phyloP scores from a whole-genome alignment of 2,113 vertebrate genomes.

The Pteropus alecto region DNA sequence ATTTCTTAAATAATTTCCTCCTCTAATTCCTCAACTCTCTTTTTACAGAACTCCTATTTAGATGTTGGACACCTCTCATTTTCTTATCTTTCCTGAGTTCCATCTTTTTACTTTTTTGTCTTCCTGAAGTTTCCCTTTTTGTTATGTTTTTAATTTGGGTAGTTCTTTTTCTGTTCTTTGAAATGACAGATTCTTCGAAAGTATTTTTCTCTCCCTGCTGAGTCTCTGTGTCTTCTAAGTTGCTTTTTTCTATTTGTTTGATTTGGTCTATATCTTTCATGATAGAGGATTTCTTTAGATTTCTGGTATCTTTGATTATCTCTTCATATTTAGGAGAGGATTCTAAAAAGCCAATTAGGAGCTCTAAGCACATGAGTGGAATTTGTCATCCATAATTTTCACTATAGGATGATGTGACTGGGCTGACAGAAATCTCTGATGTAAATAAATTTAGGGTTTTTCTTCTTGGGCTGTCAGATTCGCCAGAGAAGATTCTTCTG shows the following conservation, averaged over 20 bases:
- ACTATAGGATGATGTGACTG: not conserved
- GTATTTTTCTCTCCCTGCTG: not conserved
- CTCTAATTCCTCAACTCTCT: not conserved
- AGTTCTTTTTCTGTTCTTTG: not conserved
- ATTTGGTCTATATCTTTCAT: not conserved
- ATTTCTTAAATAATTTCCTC: not conserved
- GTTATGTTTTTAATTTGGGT: slow-evolving; percentile 7
- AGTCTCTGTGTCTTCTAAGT: not conserved
- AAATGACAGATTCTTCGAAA: slow-evolving; percentile 4
- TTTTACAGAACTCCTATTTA: not conserved
- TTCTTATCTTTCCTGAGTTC: not conserved
- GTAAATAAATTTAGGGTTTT: not conserved
- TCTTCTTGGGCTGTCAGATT: not conserved
- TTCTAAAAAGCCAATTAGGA: not conserved
- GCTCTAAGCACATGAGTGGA: not conserved
- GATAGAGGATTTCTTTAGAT: slow-evolving; percentile 27
- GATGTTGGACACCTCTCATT: not conserved
- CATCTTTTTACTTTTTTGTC: not conserved
- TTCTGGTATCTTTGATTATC: not conserved
- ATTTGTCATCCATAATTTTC: not conserved
- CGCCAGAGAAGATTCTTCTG: not conserved
- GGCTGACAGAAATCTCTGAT: not conserved
- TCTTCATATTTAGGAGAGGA: not conserved
- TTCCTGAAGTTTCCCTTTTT: not conserved
- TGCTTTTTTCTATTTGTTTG: not conserved